Conservation (phyloP, 2,113 vertebrate species). For the Sula dactylatra region DNA sequence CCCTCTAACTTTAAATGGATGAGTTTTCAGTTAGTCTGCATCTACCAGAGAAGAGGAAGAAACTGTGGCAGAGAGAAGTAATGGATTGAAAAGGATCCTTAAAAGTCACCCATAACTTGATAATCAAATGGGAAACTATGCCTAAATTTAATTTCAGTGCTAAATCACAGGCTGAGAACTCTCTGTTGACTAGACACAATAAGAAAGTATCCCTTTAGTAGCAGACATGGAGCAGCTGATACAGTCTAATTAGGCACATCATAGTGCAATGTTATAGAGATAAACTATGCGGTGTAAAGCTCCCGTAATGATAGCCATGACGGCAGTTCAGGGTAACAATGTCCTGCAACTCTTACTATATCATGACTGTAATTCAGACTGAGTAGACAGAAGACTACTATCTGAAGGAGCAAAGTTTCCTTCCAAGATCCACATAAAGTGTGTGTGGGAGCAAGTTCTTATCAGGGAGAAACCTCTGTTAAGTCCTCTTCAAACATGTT, state of each 20-base stretch:
- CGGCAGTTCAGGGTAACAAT: too few species aligned
- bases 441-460: background rate
- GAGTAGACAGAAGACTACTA: too few species aligned
- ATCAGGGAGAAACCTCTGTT: background rate
- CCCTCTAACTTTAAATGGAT: background rate
- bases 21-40: background rate
- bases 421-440: background rate
- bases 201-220: constrained; percentile 45
- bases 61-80: background rate
- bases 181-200: constrained; percentile 57
- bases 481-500: background rate
- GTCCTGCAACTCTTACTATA: too few species aligned
- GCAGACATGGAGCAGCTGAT: constrained; percentile 44
- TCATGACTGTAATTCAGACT: too few species aligned
- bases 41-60: background rate
- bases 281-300: constrained; percentile 62
- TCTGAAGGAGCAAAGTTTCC: background rate
- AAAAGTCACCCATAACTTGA: constrained; percentile 37
- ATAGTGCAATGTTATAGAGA: constrained; percentile 55
- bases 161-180: constrained; percentile 60
- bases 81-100: constrained; percentile 23
- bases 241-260: constrained; percentile 68
- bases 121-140: constrained; percentile 57
- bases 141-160: constrained; percentile 65
- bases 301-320: too few species aligned